Conservation (phyloP, 2,113 vertebrate species). For the Caranx ignobilis region DNA sequence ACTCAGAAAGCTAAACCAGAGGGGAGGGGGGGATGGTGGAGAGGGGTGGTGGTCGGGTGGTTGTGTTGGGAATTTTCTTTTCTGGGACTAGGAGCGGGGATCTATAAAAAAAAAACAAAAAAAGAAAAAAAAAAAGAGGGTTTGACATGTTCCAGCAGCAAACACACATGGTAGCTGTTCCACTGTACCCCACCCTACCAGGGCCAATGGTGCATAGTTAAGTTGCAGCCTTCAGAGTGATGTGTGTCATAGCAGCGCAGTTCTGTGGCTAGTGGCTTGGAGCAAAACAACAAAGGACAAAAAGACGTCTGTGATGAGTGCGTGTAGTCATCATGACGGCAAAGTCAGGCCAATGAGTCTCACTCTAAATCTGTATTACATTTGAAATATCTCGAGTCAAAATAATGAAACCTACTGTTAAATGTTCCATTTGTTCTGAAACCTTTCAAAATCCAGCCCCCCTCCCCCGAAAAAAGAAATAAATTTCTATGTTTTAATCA, state of each 20-base stretch:
- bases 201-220: conserved; percentile 35
- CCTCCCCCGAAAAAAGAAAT: neutral
- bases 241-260: conserved; percentile 60
- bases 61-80: conserved; percentile 38
- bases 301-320: conserved; percentile 45
- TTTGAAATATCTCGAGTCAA: neutral
- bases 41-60: conserved; percentile 22
- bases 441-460: conserved; percentile 29
- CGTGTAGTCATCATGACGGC: conserved; percentile 53
- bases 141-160: conserved; percentile 54
- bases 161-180: conserved; percentile 70
- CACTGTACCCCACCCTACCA: conserved; percentile 40
- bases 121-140: conserved; percentile 4
- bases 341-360: conserved; percentile 25
- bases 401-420: conserved; percentile 41
- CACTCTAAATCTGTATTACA: conserved; percentile 41
- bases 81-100: conserved; percentile 46
- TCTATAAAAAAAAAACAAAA: conserved; percentile 41
- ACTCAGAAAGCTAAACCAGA: conserved; percentile 16
- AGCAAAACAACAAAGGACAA: conserved; percentile 64
- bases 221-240: conserved; percentile 52
- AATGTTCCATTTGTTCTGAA: conserved; percentile 33
- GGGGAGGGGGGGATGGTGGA: neutral
- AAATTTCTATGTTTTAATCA: neutral
- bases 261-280: conserved; percentile 69